Evolutionary conservation across 2,888 invertebrate species (phyloP).

Genomic region (Drosophila macrospina): DNA sequence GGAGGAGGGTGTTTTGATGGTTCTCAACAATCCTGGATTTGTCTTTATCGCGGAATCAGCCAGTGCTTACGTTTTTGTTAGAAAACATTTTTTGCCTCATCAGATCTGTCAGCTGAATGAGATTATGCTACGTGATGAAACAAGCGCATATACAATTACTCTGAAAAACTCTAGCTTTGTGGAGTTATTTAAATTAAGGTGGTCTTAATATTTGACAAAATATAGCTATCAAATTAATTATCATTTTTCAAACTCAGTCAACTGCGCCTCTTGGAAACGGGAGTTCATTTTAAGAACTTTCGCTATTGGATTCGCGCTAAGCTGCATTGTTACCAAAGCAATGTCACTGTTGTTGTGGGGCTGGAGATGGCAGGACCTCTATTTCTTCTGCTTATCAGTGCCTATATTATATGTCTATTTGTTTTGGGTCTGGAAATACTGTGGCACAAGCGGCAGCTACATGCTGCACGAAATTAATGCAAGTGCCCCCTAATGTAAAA

Average conservation of each 20-base stretch:
- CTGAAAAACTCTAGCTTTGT: constrained; percentile 77
- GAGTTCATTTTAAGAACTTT: constrained; percentile 70
- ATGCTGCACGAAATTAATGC: constrained; percentile 29
- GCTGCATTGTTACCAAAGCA: constrained; percentile 77
- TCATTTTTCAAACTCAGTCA: constrained; percentile 47
- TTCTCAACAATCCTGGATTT: constrained; percentile 75
- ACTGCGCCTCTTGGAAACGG: constrained; percentile 80
- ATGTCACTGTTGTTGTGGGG: constrained; percentile 77
- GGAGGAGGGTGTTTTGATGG: constrained; percentile 72
- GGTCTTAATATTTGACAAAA: not conserved
- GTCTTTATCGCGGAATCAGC: constrained; percentile 80
- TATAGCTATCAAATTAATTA: not conserved
- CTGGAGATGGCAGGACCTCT: constrained; percentile 82
- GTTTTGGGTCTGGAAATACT: constrained; percentile 74
- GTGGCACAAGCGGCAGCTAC: constrained; percentile 46
- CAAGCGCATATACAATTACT: constrained; percentile 52
- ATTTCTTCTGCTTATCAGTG: constrained; percentile 73
- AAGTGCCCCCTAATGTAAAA: constrained; percentile 42
- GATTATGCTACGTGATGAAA: constrained; percentile 74
- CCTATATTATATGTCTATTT: constrained; percentile 64
- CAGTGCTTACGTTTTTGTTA: constrained; percentile 71
- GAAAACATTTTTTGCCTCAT: constrained; percentile 75
- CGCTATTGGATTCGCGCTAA: constrained; percentile 76
- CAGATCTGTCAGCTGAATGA: constrained; percentile 85
- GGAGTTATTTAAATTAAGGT: constrained; percentile 71